Base-by-base conservation (phyloP, 2,888 invertebrate species). In the Tenthredo distinguenda region DNA sequence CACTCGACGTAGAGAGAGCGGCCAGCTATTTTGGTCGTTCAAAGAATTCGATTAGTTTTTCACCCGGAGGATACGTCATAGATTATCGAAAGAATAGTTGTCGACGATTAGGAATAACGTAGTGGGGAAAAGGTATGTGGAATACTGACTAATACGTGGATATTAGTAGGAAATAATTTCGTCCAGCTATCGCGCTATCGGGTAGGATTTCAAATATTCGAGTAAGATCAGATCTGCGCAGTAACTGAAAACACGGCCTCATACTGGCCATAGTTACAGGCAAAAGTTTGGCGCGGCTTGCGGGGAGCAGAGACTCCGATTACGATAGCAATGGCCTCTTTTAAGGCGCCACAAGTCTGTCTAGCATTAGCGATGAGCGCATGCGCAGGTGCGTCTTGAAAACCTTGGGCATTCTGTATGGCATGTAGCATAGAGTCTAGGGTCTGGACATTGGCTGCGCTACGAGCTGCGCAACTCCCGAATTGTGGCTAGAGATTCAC, bases 261-360 rank as follows among this genome's bases (percentile, higher is more conserved):
- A 5, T 18, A 68, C 7, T 34, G 5, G 15, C 68, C 68, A 34
- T 18, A 18, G 4, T 34, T 18, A 68, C 6, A 34, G 12, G 34
- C 4, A 21, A 74, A 74, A 74, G 12, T 43, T 74, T 21, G 50
- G 5, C 31, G 47, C 3, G 26, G 21, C 5, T 31, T 15, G 31
- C 15, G 55, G 34, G 77, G 9, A 2, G 77, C 15, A 77, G 34
- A 34, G 50, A 55, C 18, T 31, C 18, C 12, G 50, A 31, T 50
- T 34, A 7, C 47, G 31, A 31, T 34, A 18, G 74, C 26, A 55
- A 31, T 26, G 81, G 34, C 47, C 81, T 58, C 62, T 81, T 40
- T 81, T 79, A 2, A 58, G 81, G 62, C 81, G 58, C 81, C 81
- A 81, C 62, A 62, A 62, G 37, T 81, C 81, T 58, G 58, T 62